phyloP scores from a whole-genome alignment of 2,113 vertebrate species.

The Siphamia tubifer region DNA sequence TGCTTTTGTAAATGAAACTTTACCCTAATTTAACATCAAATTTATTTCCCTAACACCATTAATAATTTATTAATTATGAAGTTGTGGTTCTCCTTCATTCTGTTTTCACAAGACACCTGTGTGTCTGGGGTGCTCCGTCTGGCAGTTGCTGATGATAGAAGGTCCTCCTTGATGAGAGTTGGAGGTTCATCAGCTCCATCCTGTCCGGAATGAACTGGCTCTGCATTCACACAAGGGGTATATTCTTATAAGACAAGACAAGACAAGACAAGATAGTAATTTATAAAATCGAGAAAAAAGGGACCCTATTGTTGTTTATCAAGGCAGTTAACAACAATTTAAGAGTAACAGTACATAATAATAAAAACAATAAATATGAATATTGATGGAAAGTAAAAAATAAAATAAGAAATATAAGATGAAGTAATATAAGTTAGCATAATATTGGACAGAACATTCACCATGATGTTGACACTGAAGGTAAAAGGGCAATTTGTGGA shows the following conservation, averaged over 20 bases:
- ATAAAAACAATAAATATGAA: no score
- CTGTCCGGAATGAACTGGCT: conserved; percentile 86
- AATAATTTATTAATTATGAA: not conserved
- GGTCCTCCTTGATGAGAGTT: conserved; percentile 95
- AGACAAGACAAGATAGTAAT: no score
- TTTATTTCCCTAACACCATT: not conserved
- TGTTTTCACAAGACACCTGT: conserved; percentile 45
- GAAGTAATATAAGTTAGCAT: no score
- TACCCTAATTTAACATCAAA: not conserved
- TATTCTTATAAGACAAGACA: no score
- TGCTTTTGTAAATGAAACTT: not conserved
- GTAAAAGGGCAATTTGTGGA: no score
- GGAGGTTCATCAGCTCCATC: conserved; percentile 96
- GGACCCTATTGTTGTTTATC: no score
- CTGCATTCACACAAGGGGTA: conserved; percentile 78
- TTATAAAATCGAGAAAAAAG: not conserved
- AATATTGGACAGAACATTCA: no score
- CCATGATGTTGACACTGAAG: no score
- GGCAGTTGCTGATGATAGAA: conserved; percentile 70
- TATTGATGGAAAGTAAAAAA: no score
- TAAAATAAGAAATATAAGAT: no score
- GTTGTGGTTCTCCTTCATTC: not conserved
- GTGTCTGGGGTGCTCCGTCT: conserved; percentile 44
- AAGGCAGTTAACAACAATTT: no score
- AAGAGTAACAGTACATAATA: no score